Base-by-base conservation (phyloP, 2,888 invertebrate species). In the Carpatolechia fugitivella region DNA sequence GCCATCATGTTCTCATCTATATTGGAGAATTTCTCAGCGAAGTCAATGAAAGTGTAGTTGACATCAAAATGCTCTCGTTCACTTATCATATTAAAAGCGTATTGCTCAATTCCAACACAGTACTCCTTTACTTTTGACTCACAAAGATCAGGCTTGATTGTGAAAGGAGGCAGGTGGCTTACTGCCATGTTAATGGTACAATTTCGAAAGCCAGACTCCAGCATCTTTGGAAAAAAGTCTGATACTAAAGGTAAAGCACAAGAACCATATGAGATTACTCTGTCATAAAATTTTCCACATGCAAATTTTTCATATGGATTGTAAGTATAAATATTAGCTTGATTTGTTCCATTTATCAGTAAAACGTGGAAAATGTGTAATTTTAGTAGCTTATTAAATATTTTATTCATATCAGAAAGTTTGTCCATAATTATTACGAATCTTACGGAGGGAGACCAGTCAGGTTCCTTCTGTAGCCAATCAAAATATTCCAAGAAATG, bases 231-330 rank as follows among this genome's bases (percentile, higher is more conserved):
- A 24, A 24, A 24, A 10, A 80, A 56, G 46, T 69, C 46, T 0
- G 55, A n/a, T 0, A 24, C 30, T 0, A 58, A 51, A 1, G 58
- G 10, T 13, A 61, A 49, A 10, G 56, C 59, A 57, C 85, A 85
- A 52, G 68, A 60, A 5, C 85, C 85, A 2, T 67, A 63, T 30
- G 63, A 56, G 14, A 75, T 74, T 8, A 85, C 58, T 24, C 64
- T 59, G 2, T 65, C 62, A 55, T 75, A 84, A 40, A 71, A 69
- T 54, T 69, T 74, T n/a, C 85, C 85, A 50, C 85, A 85, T 0
- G 72, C 73, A 49, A 70, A 76, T 40, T 84, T 76, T 53, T 78
- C 74, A 41, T 70, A 84, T 0, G 84, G 78, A 59, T 85, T 77
- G 58, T 82, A 85, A 0, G 78, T 70, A 55, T 74, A 82, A 10